These are phyloP conservation scores for Eulemur mongoz DNA, from an alignment of 2,797 vertebrate species.

Conservation along the genomic window DNA sequence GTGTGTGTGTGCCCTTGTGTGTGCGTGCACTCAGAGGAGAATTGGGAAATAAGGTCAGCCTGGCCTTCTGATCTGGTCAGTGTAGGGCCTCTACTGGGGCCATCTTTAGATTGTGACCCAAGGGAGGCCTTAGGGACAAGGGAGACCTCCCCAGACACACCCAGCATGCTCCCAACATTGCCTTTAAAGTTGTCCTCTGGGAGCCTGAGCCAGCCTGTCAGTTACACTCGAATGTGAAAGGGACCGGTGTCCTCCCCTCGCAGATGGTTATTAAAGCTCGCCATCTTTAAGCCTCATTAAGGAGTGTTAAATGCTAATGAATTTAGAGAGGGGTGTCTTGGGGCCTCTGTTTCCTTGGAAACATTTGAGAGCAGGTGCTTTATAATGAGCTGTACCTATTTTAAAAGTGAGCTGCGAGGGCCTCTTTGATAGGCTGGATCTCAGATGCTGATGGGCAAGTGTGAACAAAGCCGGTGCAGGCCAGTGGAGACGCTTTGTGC, in stretches of 20 bases:
- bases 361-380: conserved; percentile 83
- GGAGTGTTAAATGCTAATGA: conserved; percentile 81
- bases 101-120: not conserved
- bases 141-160: not conserved
- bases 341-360: conserved; percentile 85
- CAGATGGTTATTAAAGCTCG: conserved; percentile 63
- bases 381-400: conserved; percentile 81
- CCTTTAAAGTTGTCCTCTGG: not conserved
- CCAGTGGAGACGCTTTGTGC: conserved; percentile 69
- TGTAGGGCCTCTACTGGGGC: not conserved
- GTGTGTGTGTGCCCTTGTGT: not conserved
- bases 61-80: not conserved
- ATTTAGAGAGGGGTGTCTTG: conserved; percentile 80
- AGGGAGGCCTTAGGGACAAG: no score
- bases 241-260: conserved; percentile 23
- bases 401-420: conserved; percentile 81
- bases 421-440: conserved; percentile 82
- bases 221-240: conserved; percentile 35
- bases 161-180: not conserved
- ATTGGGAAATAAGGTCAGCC: not conserved
- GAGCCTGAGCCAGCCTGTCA: not conserved
- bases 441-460: conserved; percentile 77
- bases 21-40: accelerated
- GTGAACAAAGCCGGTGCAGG: conserved; percentile 76
- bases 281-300: conserved; percentile 79